Base-by-base conservation (phyloP, 1,140 invertebrate species). In the Forficula auricularia region DNA sequence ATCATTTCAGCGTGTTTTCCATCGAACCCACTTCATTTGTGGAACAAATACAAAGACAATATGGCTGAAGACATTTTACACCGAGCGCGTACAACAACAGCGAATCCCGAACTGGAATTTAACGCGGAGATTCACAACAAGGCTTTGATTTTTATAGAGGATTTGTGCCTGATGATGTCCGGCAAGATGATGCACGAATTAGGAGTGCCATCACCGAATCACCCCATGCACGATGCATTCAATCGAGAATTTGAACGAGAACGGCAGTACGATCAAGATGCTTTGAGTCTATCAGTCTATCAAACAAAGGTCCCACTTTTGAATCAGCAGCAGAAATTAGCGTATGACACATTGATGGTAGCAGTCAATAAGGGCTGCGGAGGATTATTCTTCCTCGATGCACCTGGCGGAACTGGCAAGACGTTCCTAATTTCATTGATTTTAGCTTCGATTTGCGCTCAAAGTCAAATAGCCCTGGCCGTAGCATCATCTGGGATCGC, bases 181-280 rank as follows among this genome's bases (percentile, higher is more conserved):
- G 52, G 53, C 44, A 58, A 52, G 47, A 4, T 45, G 46, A 61
- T 48, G 18, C 50, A n/a, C 10, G 43, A 48, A 40, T 59, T 63
- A 47, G 60, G 57, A 53, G 58, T 64, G 54, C 45, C 52, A 48
- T 39, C 56, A 40, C 57, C 57, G 12, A 53, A 61, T 58, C 54
- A 58, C 47, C 20, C 15, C 40, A 52, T 53, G 49, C 44, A 56
- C 41, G 51, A 58, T 33, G 69, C 70, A 50, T 73, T 70, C 40
- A 54, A 62, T 46, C 50, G 46, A 22, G 54, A 59, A 40, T 55
- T 56, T 46, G 32, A 55, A 51, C 46, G 56, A 44, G 57, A 63
- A 63, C 19, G 44, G 48, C 47, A 54, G 20, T 55, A 48, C 70
- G 50, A 62, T 43, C n/a, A n/a, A n/a, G n/a, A n/a, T n/a, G n/a